These are phyloP conservation scores for Saguinus imperator DNA, from an alignment of 2,113 vertebrate genomes.

Conservation along the genomic window DNA sequence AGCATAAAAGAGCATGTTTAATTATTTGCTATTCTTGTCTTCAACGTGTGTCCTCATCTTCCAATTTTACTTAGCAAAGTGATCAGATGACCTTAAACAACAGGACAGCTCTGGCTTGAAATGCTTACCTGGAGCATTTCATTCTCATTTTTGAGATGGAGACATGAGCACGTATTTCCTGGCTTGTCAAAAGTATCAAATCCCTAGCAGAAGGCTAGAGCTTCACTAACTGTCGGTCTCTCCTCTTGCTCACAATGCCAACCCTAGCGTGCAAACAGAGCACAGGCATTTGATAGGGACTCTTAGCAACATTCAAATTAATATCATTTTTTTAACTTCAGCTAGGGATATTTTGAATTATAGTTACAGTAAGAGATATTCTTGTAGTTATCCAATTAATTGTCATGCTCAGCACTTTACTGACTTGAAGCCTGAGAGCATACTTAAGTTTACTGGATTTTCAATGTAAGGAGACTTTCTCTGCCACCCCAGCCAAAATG, in stretches of 20 bases:
- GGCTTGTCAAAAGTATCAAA: background rate
- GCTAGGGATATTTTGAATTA: slow-evolving; percentile 46
- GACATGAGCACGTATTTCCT: background rate
- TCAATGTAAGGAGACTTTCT: slow-evolving; percentile 37
- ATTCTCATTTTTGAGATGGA: background rate
- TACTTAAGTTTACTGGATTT: slow-evolving; percentile 48
- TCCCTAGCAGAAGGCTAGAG: background rate
- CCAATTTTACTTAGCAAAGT: background rate
- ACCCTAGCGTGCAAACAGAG: background rate
- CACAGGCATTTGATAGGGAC: background rate
- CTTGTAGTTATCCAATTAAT: slow-evolving; percentile 73
- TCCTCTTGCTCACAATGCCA: background rate
- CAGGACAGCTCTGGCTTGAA: background rate
- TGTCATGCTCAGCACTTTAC: slow-evolving; percentile 59
- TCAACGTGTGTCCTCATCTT: background rate
- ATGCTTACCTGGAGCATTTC: background rate
- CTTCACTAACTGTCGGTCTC: too few relatives aligned
- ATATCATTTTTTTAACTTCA: slow-evolving; percentile 35
- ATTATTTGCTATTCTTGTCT: background rate
- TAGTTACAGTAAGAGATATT: slow-evolving; percentile 66
- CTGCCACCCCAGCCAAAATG: background rate
- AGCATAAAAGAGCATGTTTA: background rate
- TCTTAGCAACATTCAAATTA: slow-evolving; percentile 37
- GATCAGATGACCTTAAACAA: background rate
- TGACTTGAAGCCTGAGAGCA: slow-evolving; percentile 55